phyloP scores from a whole-genome alignment of 30 jellyfish, hydroid and myxozoan species.

The Haliclystus octoradiatus region DNA sequence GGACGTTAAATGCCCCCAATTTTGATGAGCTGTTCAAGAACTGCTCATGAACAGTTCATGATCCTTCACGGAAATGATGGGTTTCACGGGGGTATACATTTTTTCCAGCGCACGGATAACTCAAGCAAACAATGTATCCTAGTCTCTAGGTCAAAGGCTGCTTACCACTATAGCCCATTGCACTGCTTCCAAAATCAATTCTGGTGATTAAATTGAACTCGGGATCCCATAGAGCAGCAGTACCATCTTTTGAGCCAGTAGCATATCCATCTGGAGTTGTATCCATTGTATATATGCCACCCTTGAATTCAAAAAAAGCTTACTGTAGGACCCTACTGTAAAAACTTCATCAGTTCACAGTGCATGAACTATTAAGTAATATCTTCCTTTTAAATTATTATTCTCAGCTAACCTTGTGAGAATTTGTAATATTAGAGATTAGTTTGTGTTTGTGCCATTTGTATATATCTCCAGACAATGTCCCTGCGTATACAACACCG shows the following conservation, averaged over 20 bases:
- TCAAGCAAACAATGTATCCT: no score
- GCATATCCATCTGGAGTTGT: constrained; percentile 94
- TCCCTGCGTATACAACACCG: constrained; percentile 80
- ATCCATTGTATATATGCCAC: constrained; percentile 85
- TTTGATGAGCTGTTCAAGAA: no score
- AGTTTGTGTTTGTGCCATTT: constrained; percentile 77
- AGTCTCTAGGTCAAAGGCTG: no score
- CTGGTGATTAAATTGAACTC: constrained; percentile 90
- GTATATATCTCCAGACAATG: constrained; percentile 89
- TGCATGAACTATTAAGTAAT: no score
- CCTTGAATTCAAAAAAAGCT: constrained; percentile 26
- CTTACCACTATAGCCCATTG: constrained; percentile 78
- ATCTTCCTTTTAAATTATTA: no score
- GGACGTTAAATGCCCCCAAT: no score
- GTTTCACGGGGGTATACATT: no score
- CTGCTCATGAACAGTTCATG: no score
- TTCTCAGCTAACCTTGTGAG: constrained; percentile 75
- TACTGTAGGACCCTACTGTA: not conserved
- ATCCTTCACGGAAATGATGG: no score
- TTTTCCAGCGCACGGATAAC: not conserved
- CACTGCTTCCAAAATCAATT: constrained; percentile 58
- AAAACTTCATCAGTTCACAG: not conserved
- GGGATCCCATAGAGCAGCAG: constrained; percentile 89
- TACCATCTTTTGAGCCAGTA: constrained; percentile 91
- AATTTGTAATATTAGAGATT: constrained; percentile 56